Base-by-base conservation (phyloP, 2,797 vertebrate genomes). In the Peromyscus eremicus region DNA sequence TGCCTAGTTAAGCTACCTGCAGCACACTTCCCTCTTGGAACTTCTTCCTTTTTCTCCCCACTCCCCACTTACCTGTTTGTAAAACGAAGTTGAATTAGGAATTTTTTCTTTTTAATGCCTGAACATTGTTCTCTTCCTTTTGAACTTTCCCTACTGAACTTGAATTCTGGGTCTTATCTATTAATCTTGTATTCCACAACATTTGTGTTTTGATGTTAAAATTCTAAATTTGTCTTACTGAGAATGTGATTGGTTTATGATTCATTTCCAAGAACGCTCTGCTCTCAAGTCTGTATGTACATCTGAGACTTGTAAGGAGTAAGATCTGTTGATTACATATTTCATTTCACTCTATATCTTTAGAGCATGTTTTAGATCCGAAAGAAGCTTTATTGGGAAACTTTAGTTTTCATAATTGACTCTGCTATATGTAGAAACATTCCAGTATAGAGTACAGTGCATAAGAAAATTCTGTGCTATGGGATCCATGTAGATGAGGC, bases 151-250 rank as follows among this genome's bases (percentile, higher is more conserved):
- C 49, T 6, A 68, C 25, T 80, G 71, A 52, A 46, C 34, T 70
- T 94, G 32, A 83, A 82, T 86, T 95, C 73, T 34, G 73, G 40
- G 6, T 37, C 5, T 77, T 29, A 25, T 90, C 73, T 76, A 2
- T 92, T 85, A 66, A 83, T 83, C 25, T 92, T 91, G 93, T 49
- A 87, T 94, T 77, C 25, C 75, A 32, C 40, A 52, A 0, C 0
- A 73, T 37, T 80, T 80, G 37, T 60, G 21, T 81, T 96, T 96
- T 94, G 19, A 89, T 34, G 85, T 86, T 80, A 89, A 77, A 93
- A 91, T 21, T 21, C 29, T n/a, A 17, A 94, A 60, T 13, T 92
- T 94, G 77, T 70, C 34, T 97, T 49, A 52, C 37, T 62, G 71
- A 82, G 66, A 91, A 82, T 32, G 34, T 71, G 49, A 76, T 85